A percentile compares a stretch with the other conserved stretches of the same genome.
phyloP scores from a whole-genome alignment of 2,888 invertebrate genomes.

The Folsomia manolachei region DNA sequence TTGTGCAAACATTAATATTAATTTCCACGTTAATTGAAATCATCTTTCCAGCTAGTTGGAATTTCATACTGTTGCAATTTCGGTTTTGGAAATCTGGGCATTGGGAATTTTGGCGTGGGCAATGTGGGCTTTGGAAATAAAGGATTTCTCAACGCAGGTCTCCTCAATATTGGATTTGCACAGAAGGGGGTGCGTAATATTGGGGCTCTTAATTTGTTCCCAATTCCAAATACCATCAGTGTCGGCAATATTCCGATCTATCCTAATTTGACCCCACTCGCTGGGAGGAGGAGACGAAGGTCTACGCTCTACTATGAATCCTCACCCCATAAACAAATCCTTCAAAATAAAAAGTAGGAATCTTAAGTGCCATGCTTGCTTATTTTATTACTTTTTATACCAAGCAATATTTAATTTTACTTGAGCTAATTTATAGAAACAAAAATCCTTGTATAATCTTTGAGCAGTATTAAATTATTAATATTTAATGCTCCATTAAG shows the following conservation, averaged over 20 bases:
- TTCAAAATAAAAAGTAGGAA: too few relatives aligned
- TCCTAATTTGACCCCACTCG: conserved; percentile 33
- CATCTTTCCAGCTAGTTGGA: background rate
- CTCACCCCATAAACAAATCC: background rate
- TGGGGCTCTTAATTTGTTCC: conserved; percentile 28
- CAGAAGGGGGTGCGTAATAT: conserved; percentile 30
- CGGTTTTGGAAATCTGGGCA: conserved; percentile 32
- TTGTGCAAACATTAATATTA: too few relatives aligned
- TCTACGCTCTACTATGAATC: background rate
- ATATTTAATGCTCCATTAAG: too few relatives aligned
- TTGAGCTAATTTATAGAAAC: too few relatives aligned
- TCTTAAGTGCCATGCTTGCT: too few relatives aligned
- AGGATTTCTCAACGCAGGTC: conserved; percentile 31
- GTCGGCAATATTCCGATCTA: conserved; percentile 29
- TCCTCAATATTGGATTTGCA: conserved; percentile 33
- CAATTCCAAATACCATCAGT: conserved; percentile 34
- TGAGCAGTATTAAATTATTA: too few relatives aligned
- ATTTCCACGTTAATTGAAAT: too few relatives aligned
- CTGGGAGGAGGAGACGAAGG: conserved; percentile 20
- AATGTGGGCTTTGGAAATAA: conserved; percentile 35
- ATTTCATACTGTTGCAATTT: conserved; percentile 26
- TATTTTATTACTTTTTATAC: too few relatives aligned
- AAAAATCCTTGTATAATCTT: too few relatives aligned
- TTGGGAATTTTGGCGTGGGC: conserved; percentile 32
- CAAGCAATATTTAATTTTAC: too few relatives aligned